Evolutionary conservation across 2,113 vertebrate species (phyloP).

Genomic region (Sardina pilchardus): DNA sequence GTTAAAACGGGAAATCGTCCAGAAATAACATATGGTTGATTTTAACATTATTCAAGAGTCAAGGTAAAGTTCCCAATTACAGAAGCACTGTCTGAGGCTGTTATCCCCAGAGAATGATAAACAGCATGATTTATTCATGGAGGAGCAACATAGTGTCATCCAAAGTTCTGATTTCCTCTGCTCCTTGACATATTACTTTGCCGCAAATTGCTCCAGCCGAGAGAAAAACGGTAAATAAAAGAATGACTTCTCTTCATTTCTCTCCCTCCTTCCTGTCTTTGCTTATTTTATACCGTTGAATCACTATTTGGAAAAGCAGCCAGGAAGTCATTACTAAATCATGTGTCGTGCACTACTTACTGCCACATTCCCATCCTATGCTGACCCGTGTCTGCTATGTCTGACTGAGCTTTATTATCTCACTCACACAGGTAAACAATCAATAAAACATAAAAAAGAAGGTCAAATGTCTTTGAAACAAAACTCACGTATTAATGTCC

Average conservation of each 20-base stretch:
- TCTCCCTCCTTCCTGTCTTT: not conserved
- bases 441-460: not conserved
- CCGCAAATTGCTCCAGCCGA: not conserved
- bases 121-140: not conserved
- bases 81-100: not conserved
- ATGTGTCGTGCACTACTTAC: not conserved
- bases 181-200: not conserved
- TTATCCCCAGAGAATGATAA: conserved; percentile 6
- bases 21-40: conserved; percentile 1
- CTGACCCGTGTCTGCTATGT: not conserved
- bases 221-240: not conserved
- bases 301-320: not conserved
- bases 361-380: not conserved
- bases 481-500: not conserved
- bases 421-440: not conserved
- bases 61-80: conserved; percentile 22
- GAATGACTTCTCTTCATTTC: not conserved
- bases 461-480: not conserved
- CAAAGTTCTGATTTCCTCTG: not conserved
- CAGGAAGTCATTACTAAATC: not conserved
- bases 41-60: conserved; percentile 2
- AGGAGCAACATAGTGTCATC: not conserved
- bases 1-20: not conserved
- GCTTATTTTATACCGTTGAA: not conserved
- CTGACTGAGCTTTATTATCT: not conserved